Base-by-base conservation (phyloP, 37 sponge, comb jelly and placozoan species). In the Petrosia ficiformis region DNA sequence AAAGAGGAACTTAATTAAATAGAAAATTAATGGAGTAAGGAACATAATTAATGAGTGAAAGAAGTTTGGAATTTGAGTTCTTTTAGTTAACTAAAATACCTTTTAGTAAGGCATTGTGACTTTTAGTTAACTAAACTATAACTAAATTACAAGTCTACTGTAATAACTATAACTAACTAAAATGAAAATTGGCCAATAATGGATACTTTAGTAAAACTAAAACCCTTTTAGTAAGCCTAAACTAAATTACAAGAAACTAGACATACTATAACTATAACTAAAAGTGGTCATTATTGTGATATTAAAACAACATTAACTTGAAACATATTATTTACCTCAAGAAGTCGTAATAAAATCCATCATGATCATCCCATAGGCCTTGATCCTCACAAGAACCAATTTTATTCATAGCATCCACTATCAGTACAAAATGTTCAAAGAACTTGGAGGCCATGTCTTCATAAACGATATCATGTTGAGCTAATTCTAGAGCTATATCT, bases 401-500 rank as follows among this genome's bases (percentile, higher is more conserved):
- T 74, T 67, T 69, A 80, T 96, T 96, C 87, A 96, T 96, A 39
- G 97, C 97, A 56, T 93, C 94, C 42, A 90, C 95, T 24, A 96
- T 96, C 71, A 57, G 63, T 16, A 96, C 85, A 90, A 96, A 96
- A 71, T 96, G 97, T 70, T 96, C 97, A 81, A 96, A 93, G 88
- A 96, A 96, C 80, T 96, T 96, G 36, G 97, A 96, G 0, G 97
- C 97, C 97, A 96, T 96, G 85, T 96, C 97, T 59, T 96, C 97
- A 34, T 92, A 96, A 56, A 93, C 90, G 56, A 67, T 75, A 71
- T 96, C 88, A 29, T 84, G 44, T n/a, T 84, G 77, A 1, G 97
- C 93, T 43, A 96, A 77, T 77, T 96, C 97, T 30, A 96, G 75
- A 4, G 97, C 94, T 8, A 96, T 96, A 78, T 93, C 83, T 65